These are phyloP conservation scores for Pollenia angustigena DNA, from an alignment of 2,888 invertebrate genomes.

Conservation along the genomic window DNA sequence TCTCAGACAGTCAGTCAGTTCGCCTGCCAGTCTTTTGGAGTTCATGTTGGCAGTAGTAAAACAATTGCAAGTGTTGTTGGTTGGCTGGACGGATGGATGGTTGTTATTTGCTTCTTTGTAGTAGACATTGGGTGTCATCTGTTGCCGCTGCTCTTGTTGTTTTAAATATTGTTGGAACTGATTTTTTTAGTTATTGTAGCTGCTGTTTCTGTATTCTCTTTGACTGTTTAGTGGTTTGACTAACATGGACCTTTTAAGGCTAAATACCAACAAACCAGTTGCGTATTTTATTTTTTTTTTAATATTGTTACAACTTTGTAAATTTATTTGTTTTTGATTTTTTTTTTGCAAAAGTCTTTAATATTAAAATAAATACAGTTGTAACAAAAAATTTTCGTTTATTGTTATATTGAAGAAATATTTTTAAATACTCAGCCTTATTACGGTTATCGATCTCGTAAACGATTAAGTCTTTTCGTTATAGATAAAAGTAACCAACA, in stretches of 20 bases:
- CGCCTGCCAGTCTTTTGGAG: background rate
- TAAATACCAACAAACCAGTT: slow-evolving; percentile 63
- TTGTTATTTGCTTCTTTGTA: slow-evolving; percentile 15
- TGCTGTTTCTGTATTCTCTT: slow-evolving; percentile 15
- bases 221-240: slow-evolving; percentile 46
- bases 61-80: slow-evolving; percentile 57
- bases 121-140: slow-evolving; percentile 12
- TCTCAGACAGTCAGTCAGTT: too few species aligned
- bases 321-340: background rate
- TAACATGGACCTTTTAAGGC: slow-evolving; percentile 52
- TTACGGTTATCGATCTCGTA: too few species aligned
- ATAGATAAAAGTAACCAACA: too few species aligned
- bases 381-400: background rate
- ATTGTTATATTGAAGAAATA: background rate
- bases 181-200: slow-evolving; percentile 33
- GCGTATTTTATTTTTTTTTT: slow-evolving; percentile 31
- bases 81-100: slow-evolving; percentile 20
- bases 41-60: background rate
- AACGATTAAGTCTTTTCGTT: too few species aligned
- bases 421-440: too few species aligned
- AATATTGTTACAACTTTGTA: slow-evolving; percentile 41
- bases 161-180: slow-evolving; percentile 17
- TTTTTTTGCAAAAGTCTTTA: background rate
- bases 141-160: background rate
- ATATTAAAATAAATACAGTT: slow-evolving; percentile 16